Conservation (phyloP, 1,140 invertebrate genomes). For the Drosophila sulfurigaster region DNA sequence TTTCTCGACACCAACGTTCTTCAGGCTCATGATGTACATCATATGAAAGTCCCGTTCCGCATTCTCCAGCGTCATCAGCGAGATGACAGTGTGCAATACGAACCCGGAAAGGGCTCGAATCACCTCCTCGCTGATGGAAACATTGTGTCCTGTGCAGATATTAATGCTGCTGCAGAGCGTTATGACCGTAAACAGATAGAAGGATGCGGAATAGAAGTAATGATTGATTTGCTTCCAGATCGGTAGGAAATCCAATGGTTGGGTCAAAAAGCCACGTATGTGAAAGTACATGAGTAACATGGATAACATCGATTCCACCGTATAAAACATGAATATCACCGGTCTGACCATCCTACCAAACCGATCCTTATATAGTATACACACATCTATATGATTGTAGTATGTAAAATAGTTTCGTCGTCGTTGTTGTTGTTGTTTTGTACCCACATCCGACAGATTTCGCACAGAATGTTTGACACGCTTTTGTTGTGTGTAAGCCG, state of each 20-base stretch:
- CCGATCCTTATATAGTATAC: not conserved
- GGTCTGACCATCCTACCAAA: slow-evolving; percentile 29
- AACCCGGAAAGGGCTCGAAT: slow-evolving; percentile 23
- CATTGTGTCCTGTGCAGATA: slow-evolving; percentile 43
- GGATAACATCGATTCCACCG: slow-evolving; percentile 33
- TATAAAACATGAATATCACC: slow-evolving; percentile 55
- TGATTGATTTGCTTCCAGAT: not conserved
- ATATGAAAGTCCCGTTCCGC: slow-evolving; percentile 38
- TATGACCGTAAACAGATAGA: slow-evolving; percentile 40
- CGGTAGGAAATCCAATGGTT: slow-evolving; percentile 23
- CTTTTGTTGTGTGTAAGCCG: slow-evolving; percentile 63
- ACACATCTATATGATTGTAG: no score
- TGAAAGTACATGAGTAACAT: slow-evolving; percentile 38
- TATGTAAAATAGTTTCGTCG: not conserved
- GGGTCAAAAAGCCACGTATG: slow-evolving; percentile 17
- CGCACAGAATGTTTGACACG: slow-evolving; percentile 49
- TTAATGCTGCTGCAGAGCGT: slow-evolving; percentile 45
- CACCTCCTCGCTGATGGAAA: slow-evolving; percentile 26
- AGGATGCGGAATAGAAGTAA: not conserved
- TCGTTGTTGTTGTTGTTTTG: slow-evolving; percentile 7
- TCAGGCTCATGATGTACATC: not conserved
- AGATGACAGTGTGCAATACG: slow-evolving; percentile 29
- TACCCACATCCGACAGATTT: slow-evolving; percentile 42
- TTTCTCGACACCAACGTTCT: not conserved
- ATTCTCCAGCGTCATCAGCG: slow-evolving; percentile 43